phyloP scores from a whole-genome alignment of 2,797 vertebrate species.

The Sebastolobus alascanus region DNA sequence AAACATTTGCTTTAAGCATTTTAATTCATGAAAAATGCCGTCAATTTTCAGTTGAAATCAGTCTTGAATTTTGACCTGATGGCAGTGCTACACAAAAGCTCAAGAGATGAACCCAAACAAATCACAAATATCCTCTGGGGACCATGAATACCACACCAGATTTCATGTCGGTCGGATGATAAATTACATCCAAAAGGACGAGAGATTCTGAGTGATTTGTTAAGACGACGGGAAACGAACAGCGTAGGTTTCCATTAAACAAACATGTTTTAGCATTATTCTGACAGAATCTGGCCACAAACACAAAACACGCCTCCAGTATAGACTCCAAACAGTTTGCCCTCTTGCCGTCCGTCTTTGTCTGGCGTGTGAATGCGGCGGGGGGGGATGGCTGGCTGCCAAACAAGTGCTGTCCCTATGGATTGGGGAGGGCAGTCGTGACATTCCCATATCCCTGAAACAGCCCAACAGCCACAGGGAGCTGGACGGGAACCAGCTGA shows the following conservation, averaged over 20 bases:
- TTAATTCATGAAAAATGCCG: too few relatives aligned
- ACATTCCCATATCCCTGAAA: constrained; percentile 66
- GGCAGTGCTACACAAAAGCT: neutral
- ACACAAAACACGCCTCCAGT: neutral
- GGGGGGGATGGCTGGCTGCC: constrained; percentile 18
- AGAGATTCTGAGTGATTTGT: neutral
- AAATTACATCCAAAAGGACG: neutral
- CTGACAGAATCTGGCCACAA: neutral
- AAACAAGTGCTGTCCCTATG: constrained; percentile 44
- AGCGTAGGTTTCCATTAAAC: neutral
- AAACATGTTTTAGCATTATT: neutral
- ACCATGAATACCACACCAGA: neutral
- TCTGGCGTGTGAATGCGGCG: constrained; percentile 30
- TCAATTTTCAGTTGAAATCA: neutral
- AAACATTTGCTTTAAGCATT: too few relatives aligned
- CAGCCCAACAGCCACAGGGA: constrained; percentile 65
- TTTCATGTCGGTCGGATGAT: neutral
- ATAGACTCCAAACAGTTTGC: neutral
- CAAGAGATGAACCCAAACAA: neutral
- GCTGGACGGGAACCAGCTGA: constrained; percentile 80
- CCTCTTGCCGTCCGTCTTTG: constrained; percentile 40
- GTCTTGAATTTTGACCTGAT: neutral
- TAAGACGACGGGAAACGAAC: neutral
- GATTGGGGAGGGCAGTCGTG: constrained; percentile 6
- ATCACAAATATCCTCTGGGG: neutral